Percentiles rank a stretch among this genome's conserved stretches.
phyloP scores from a whole-genome alignment of 2,888 invertebrate genomes.

The Drosophila sordidula region DNA sequence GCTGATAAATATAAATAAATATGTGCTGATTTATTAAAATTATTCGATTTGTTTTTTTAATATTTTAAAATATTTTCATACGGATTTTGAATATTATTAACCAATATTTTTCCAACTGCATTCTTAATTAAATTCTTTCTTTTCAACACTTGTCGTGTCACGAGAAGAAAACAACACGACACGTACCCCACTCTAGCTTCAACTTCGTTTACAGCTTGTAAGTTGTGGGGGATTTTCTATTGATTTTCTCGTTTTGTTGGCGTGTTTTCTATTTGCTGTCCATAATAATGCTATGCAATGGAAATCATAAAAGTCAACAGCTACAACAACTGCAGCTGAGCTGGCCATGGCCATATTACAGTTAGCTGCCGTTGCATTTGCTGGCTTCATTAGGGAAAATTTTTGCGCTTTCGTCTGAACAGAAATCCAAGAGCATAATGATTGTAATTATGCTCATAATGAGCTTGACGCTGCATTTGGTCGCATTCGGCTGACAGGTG shows the following conservation, averaged over 20 bases:
- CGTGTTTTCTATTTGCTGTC: slow-evolving; percentile 73
- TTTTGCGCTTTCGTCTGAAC: slow-evolving; percentile 65
- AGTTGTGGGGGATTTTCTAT: slow-evolving; percentile 62
- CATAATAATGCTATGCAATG: slow-evolving; percentile 76
- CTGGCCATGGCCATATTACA: slow-evolving; percentile 62
- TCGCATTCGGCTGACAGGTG: slow-evolving; percentile 52
- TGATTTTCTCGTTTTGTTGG: slow-evolving; percentile 59
- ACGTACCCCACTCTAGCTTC: not conserved
- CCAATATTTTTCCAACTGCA: too few relatives aligned
- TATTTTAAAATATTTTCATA: too few relatives aligned
- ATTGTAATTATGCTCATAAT: slow-evolving; percentile 49
- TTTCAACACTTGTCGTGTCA: not conserved
- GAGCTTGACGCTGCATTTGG: slow-evolving; percentile 61
- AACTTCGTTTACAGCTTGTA: slow-evolving; percentile 39
- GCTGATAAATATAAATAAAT: too few relatives aligned
- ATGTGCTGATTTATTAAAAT: too few relatives aligned
- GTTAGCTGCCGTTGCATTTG: slow-evolving; percentile 51
- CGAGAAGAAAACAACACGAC: not conserved
- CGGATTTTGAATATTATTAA: too few relatives aligned
- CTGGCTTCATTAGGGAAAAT: slow-evolving; percentile 76
- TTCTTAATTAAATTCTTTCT: too few relatives aligned
- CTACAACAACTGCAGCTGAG: slow-evolving; percentile 22
- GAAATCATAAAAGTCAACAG: slow-evolving; percentile 80
- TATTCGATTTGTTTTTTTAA: too few relatives aligned
- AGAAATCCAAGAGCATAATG: slow-evolving; percentile 44